These are phyloP conservation scores for Hyperoodon ampullatus DNA, from an alignment of 2,113 vertebrate species.

Conservation along the genomic window DNA sequence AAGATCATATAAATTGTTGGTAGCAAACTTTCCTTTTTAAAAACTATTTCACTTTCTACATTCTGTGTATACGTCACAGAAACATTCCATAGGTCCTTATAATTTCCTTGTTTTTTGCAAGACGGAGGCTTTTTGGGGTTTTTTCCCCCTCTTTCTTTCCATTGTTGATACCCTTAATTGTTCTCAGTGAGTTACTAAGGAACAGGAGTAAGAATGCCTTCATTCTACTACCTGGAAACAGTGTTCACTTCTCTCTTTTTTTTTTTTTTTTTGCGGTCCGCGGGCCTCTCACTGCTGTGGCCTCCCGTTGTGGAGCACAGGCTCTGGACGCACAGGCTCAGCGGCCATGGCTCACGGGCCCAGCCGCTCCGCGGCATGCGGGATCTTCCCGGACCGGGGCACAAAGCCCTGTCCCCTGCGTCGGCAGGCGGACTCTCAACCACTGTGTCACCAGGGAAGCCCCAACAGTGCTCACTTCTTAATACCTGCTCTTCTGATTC, in stretches of 20 bases:
- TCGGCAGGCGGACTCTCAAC: too few relatives aligned
- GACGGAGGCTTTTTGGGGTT: background rate
- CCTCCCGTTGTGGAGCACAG: too few relatives aligned
- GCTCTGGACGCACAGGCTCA: too few relatives aligned
- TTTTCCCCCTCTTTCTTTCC: background rate
- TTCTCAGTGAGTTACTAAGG: background rate
- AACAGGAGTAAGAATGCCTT: background rate
- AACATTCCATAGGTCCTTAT: background rate
- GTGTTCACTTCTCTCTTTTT: too few relatives aligned
- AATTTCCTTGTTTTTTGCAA: background rate
- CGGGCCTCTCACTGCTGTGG: too few relatives aligned
- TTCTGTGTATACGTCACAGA: background rate
- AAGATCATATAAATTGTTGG: background rate
- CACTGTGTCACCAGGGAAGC: too few relatives aligned
- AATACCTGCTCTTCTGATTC: background rate
- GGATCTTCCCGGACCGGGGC: too few relatives aligned
- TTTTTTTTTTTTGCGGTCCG: too few relatives aligned
- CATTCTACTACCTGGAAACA: background rate
- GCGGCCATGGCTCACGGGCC: too few relatives aligned
- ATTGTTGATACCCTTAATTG: background rate
- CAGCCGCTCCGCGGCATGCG: accelerated
- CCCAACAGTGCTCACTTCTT: background rate
- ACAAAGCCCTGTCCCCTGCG: too few relatives aligned
- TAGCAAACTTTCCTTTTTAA: background rate
- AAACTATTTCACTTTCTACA: background rate